Percentiles rank a stretch among this genome's conserved stretches.
These are phyloP conservation scores for Chaetogeoica ovagalla DNA, from an alignment of 2,888 invertebrate species.

Conservation along the genomic window DNA sequence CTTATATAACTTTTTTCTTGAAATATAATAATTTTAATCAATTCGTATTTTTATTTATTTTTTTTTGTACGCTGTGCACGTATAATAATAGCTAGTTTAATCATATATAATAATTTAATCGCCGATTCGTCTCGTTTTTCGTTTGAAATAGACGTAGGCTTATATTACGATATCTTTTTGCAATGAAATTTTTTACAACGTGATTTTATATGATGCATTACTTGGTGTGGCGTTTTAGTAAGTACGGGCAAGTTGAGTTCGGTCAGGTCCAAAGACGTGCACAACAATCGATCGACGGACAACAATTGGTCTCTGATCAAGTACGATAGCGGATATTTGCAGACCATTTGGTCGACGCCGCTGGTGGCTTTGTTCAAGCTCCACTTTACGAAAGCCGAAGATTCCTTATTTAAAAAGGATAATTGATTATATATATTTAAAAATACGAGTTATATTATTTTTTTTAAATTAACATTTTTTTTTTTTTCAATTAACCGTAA, in stretches of 20 bases:
- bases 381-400: slow-evolving; percentile 17
- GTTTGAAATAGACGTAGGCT: no score
- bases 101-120: no score
- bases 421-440: no score
- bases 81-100: no score
- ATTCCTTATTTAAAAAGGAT: slow-evolving; percentile 10
- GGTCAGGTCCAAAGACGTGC: slow-evolving; percentile 35
- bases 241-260: slow-evolving; percentile 24
- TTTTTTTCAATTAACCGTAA: not conserved
- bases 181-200: not conserved
- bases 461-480: no score
- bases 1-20: no score
- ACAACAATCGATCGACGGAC: slow-evolving; percentile 22
- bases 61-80: no score
- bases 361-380: slow-evolving; percentile 17
- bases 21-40: no score
- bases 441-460: no score
- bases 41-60: no score
- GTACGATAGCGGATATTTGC: slow-evolving; percentile 4
- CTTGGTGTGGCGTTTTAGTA: slow-evolving; percentile 38
- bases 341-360: slow-evolving; percentile 13
- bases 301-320: slow-evolving; percentile 9
- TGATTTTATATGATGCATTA: not conserved
- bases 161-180: no score
- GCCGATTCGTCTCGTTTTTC: no score